Evolutionary conservation across 2,797 vertebrate species (phyloP).

Genomic region (Protonibea diacanthus): DNA sequence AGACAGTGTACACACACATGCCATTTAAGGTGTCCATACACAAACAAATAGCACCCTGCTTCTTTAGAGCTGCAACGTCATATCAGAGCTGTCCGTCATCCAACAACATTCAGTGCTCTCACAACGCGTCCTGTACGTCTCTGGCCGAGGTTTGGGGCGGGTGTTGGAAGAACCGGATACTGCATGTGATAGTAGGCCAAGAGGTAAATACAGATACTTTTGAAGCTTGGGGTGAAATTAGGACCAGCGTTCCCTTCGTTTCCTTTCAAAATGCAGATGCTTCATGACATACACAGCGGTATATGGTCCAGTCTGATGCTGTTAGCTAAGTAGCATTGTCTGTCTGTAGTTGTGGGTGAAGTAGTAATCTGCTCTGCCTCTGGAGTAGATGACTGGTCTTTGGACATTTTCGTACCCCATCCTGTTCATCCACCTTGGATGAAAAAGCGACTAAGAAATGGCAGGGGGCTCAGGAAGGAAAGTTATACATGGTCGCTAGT

Average conservation of each 20-base stretch:
- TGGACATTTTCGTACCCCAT: conserved; percentile 72
- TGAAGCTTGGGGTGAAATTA: conserved; percentile 53
- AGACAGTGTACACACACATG: conserved; percentile 80
- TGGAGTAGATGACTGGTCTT: conserved; percentile 75
- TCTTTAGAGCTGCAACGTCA: conserved; percentile 61
- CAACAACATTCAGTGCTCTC: conserved; percentile 48
- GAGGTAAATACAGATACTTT: conserved; percentile 54
- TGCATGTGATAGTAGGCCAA: conserved; percentile 56
- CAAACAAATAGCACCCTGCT: conserved; percentile 73
- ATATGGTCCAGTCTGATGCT: conserved; percentile 55
- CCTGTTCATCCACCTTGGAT: conserved; percentile 61
- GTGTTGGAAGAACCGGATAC: conserved; percentile 47
- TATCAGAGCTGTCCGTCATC: conserved; percentile 60
- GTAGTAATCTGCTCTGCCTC: conserved; percentile 61
- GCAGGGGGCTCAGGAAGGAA: conserved; percentile 49
- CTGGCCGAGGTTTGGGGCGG: conserved; percentile 38
- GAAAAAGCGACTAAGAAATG: conserved; percentile 61
- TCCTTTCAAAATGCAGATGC: conserved; percentile 53
- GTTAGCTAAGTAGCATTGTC: conserved; percentile 50
- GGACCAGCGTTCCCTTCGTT: conserved; percentile 43
- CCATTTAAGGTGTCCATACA: conserved; percentile 73
- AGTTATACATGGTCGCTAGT: conserved; percentile 53
- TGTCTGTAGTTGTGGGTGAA: conserved; percentile 57
- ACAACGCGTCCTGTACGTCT: conserved; percentile 36
- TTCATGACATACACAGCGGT: conserved; percentile 44